Evolutionary conservation across 2,797 vertebrate species (phyloP), one percentile per base, ranked within the genome.

Genomic region (Cyclura pinguis): DNA sequence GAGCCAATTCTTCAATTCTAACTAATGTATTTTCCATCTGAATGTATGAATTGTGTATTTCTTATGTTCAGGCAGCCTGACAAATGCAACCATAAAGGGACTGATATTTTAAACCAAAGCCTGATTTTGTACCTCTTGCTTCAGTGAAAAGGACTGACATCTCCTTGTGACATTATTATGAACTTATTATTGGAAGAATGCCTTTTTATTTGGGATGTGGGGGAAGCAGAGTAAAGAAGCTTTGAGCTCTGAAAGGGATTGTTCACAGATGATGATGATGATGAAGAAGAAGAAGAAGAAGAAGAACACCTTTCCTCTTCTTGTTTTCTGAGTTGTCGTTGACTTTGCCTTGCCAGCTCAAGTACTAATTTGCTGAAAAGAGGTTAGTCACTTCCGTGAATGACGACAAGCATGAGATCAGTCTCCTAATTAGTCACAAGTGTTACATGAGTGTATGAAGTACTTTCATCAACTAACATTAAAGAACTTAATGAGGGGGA

Each of bases 1-100:
- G 80, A 92, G 87, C 88, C 82, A 84, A 13, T 87, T 3, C 0
- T 69, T 81, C 62, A 82, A 57, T 94, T 78, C 77, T 92, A 87
- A 87, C 3, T 0, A 35, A 80, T 42, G 35, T 32, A 85, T 90
- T 92, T 88, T 89, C 87, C 6, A 81, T 84, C 88, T 92, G 90
- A 92, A 86, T 78, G 72, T 59, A 62, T 27, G 87, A 88, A 89
- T 89, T 88, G 83, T 59, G 13, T 88, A 88, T 62, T 18, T 35
- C 59, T 92, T 88, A 81, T 93, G 77, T 55, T 74, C 59, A 55
- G 72, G 64, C 86, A 91, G 32, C 57, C 35, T 82, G 3, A 29
- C 13, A 64, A 84, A 86, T 12, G 0, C 16, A 47, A 50, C 90
- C 57, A 81, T 27, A 84, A 84, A 2, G 22, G 59, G 52, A 18